Conservation (phyloP, 2,888 invertebrate genomes). For the Calameuta filiformis region DNA sequence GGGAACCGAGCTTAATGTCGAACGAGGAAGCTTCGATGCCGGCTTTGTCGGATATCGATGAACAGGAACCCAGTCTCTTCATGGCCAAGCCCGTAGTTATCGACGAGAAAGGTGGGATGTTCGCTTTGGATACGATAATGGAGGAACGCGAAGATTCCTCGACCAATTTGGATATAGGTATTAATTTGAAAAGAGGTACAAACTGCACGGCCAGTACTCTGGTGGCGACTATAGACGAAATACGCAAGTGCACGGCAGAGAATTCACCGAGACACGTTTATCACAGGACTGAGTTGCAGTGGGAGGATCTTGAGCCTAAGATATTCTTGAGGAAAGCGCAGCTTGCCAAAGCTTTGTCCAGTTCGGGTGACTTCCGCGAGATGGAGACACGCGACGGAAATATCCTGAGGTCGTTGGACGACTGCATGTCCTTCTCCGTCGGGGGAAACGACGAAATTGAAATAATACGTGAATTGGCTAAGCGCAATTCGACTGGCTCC, state of each 20-base stretch:
- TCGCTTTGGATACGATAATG: slow-evolving; percentile 65
- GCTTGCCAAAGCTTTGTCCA: slow-evolving; percentile 43
- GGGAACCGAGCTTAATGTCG: slow-evolving; percentile 43
- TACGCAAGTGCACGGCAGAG: slow-evolving; percentile 70
- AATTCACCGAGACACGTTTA: slow-evolving; percentile 72
- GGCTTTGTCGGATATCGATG: slow-evolving; percentile 32
- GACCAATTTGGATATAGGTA: slow-evolving; percentile 59
- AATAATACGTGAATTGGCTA: slow-evolving; percentile 40
- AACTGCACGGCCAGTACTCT: slow-evolving; percentile 69
- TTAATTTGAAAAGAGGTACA: slow-evolving; percentile 48
- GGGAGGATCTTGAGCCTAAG: slow-evolving; percentile 56
- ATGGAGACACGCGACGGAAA: slow-evolving; percentile 27
- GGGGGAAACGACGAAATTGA: slow-evolving; percentile 6
- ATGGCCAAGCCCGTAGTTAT: slow-evolving; percentile 71
- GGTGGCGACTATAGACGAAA: slow-evolving; percentile 75
- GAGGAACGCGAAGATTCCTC: slow-evolving; percentile 70
- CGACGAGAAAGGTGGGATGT: slow-evolving; percentile 69
- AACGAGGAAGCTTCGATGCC: slow-evolving; percentile 26
- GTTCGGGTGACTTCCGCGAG: slow-evolving; percentile 6
- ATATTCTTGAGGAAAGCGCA: slow-evolving; percentile 39
- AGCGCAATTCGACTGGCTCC: slow-evolving; percentile 40
- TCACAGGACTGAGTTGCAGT: slow-evolving; percentile 69
- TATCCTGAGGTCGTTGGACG: not conserved
- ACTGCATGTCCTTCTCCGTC: not conserved
- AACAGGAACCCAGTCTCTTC: slow-evolving; percentile 62